phyloP scores from a whole-genome alignment of 2,888 invertebrate genomes.

The Yponomeuta cagnagella region DNA sequence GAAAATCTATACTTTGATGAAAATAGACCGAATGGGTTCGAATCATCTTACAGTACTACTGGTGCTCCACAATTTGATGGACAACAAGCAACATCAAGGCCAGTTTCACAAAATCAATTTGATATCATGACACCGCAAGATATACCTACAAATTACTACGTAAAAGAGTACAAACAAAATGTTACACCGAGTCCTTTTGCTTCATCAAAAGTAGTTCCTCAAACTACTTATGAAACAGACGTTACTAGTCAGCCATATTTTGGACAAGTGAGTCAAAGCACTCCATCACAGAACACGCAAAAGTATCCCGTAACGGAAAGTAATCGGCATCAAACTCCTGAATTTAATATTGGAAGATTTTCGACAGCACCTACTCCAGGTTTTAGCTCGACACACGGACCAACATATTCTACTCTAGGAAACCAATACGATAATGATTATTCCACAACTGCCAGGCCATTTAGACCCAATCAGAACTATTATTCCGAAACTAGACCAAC shows the following conservation, averaged over 20 bases:
- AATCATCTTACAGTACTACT: not conserved
- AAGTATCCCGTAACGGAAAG: conserved; percentile 7
- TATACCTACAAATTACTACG: not conserved
- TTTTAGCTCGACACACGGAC: not conserved
- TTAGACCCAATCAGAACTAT: conserved; percentile 16
- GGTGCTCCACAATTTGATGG: not conserved
- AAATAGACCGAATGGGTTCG: not conserved
- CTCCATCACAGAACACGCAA: not conserved
- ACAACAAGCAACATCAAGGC: conserved; percentile 1
- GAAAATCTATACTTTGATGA: not conserved
- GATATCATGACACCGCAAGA: not conserved
- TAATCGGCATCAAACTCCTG: not conserved
- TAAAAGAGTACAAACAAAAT: not conserved
- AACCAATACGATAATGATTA: not conserved
- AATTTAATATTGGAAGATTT: not conserved
- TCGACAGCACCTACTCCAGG: not conserved
- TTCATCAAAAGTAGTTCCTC: not conserved
- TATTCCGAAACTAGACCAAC: not conserved
- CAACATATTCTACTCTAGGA: not conserved
- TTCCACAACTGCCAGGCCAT: conserved; percentile 25
- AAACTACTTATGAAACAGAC: conserved; percentile 4
- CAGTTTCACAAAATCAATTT: not conserved
- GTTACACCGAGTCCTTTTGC: not conserved
- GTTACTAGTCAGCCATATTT: not conserved
- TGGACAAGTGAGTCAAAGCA: not conserved